phyloP scores from a whole-genome alignment of 2,888 invertebrate genomes.

The Drosophila multiciliata region DNA sequence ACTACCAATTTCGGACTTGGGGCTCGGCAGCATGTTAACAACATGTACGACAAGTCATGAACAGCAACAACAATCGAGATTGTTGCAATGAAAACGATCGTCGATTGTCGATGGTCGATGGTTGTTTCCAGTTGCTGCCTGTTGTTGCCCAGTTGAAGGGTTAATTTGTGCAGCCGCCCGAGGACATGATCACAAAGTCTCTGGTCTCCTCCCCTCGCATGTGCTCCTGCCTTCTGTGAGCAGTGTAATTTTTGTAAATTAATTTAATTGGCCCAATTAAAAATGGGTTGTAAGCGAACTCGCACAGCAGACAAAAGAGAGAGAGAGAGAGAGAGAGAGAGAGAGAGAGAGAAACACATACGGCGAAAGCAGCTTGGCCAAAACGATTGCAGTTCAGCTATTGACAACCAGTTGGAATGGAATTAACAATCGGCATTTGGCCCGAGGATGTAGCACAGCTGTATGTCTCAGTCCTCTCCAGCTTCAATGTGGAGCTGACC shows the following conservation, averaged over 20 bases:
- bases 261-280: constrained; percentile 76
- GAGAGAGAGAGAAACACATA: constrained; percentile 14
- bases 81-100: constrained; percentile 42
- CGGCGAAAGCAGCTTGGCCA: constrained; percentile 33
- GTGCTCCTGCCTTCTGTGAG: constrained; percentile 42
- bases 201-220: constrained; percentile 20
- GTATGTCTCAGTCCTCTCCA: constrained; percentile 10
- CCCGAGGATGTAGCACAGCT: constrained; percentile 64
- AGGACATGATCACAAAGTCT: constrained; percentile 45
- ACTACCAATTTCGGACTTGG: constrained; percentile 76
- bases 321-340: background rate
- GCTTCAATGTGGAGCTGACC: constrained; percentile 16
- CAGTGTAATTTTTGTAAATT: constrained; percentile 77
- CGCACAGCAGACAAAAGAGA: background rate
- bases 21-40: constrained; percentile 69
- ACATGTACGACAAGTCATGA: constrained; percentile 72
- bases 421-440: constrained; percentile 39
- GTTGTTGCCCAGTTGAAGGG: constrained; percentile 53
- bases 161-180: constrained; percentile 53
- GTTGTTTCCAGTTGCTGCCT: constrained; percentile 14
- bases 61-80: constrained; percentile 41
- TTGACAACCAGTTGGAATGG: constrained; percentile 39
- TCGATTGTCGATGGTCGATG: constrained; percentile 34
- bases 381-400: constrained; percentile 1
- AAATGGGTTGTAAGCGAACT: constrained; percentile 52